Evolutionary conservation across 1,140 invertebrate species (phyloP).

Genomic region (Lepidurus couesii): DNA sequence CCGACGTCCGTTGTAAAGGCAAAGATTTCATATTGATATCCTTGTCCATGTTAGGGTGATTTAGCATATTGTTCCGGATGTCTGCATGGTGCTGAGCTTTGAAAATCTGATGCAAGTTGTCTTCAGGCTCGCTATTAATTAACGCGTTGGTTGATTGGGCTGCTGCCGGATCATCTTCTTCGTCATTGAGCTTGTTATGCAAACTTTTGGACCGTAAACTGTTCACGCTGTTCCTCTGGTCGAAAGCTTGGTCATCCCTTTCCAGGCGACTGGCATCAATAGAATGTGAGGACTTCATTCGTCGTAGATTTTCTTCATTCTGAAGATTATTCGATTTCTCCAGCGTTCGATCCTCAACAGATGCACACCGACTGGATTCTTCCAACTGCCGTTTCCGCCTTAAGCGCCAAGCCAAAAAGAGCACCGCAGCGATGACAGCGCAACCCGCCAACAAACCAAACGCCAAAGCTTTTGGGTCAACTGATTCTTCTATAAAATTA

Average conservation of each 20-base stretch:
- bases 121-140: constrained; percentile 22
- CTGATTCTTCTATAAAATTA: background rate
- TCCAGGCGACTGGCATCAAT: constrained; percentile 28
- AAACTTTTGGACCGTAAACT: constrained; percentile 23
- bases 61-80: background rate
- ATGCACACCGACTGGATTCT: constrained; percentile 44
- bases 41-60: constrained; percentile 4
- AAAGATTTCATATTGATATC: constrained; percentile 27
- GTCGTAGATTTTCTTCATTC: constrained; percentile 79
- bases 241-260: background rate
- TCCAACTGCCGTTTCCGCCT: constrained; percentile 39
- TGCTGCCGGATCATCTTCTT: background rate
- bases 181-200: constrained; percentile 27
- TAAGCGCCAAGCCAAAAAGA: constrained; percentile 34
- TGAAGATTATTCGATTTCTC: constrained; percentile 83
- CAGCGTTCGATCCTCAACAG: constrained; percentile 39
- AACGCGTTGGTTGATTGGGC: background rate
- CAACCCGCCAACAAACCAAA: constrained; percentile 30
- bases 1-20: constrained; percentile 26
- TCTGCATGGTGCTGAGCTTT: constrained; percentile 9
- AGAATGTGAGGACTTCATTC: constrained; percentile 44
- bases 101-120: constrained; percentile 27
- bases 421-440: constrained; percentile 36
- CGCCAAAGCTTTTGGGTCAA: background rate
- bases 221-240: constrained; percentile 1